phyloP scores from a whole-genome alignment of 2,797 vertebrate species.

The Lepus townsendii region DNA sequence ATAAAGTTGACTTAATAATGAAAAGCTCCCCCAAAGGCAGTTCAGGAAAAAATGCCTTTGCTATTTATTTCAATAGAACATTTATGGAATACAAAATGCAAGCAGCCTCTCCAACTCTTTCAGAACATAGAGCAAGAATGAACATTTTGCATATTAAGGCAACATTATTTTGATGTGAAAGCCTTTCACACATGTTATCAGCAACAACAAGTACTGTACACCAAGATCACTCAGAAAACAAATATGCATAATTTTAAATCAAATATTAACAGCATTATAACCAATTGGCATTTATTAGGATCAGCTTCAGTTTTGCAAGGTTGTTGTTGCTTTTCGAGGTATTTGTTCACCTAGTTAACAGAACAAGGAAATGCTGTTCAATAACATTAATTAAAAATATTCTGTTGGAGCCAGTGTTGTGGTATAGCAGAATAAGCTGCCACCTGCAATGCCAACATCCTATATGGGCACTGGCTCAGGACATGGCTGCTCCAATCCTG shows the following conservation, averaged over 20 bases:
- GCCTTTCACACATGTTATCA: neutral
- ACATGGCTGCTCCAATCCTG: no score
- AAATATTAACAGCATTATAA: neutral
- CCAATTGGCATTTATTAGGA: neutral
- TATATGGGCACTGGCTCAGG: no score
- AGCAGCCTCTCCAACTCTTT: neutral
- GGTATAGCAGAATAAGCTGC: no score
- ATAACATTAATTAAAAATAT: no score
- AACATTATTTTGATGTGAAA: neutral
- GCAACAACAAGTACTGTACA: neutral
- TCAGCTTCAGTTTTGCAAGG: neutral
- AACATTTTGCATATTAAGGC: neutral
- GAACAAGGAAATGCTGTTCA: neutral
- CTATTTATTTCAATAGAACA: neutral
- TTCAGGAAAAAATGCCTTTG: neutral
- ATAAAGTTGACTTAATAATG: constrained; percentile 14
- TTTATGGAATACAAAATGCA: neutral
- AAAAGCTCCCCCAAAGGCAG: neutral
- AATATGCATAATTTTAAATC: neutral
- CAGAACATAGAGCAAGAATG: neutral
- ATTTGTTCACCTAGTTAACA: neutral
- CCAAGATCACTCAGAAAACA: neutral
- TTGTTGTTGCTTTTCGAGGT: constrained; percentile 12
- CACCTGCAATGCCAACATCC: no score
- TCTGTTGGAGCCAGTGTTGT: no score